Evolutionary conservation across 1,140 invertebrate genomes (phyloP).

Genomic region (Pseudomyrmex sp.): DNA sequence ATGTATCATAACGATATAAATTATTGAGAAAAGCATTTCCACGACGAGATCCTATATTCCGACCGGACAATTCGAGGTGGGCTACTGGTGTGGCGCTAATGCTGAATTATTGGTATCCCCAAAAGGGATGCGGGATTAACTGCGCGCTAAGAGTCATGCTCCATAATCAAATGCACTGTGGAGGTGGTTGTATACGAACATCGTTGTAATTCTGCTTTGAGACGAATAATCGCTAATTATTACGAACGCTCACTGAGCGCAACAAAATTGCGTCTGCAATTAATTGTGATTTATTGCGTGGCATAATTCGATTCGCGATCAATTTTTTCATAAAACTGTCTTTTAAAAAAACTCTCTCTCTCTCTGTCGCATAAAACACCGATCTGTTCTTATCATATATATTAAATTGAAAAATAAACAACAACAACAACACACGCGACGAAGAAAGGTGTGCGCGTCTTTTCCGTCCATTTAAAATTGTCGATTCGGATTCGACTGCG

Average conservation of each 20-base stretch:
- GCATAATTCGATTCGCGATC: too few species aligned
- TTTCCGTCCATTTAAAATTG: slow-evolving; percentile 36
- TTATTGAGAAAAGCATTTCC: slow-evolving; percentile 41
- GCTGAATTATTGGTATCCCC: slow-evolving; percentile 61
- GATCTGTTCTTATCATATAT: too few species aligned
- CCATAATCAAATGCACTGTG: slow-evolving; percentile 57
- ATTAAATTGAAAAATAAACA: neutral
- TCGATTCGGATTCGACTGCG: slow-evolving; percentile 46
- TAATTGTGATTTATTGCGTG: neutral
- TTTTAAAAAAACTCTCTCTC: neutral
- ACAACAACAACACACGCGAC: neutral
- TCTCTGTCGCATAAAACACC: too few species aligned
- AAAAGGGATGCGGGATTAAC: slow-evolving; percentile 57
- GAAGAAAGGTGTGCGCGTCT: neutral
- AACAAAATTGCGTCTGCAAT: neutral
- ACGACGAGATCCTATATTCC: slow-evolving; percentile 45
- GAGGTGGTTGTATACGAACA: slow-evolving; percentile 5
- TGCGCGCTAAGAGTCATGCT: slow-evolving; percentile 44
- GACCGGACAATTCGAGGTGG: neutral
- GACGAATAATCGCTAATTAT: slow-evolving; percentile 31
- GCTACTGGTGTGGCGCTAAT: slow-evolving; percentile 44
- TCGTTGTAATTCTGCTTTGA: slow-evolving; percentile 35
- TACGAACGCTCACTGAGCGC: neutral
- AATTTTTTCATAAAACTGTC: neutral
- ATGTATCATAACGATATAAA: neutral